Base-by-base conservation (phyloP, 2,113 vertebrate species). In the Leucoraja erinaceus region DNA sequence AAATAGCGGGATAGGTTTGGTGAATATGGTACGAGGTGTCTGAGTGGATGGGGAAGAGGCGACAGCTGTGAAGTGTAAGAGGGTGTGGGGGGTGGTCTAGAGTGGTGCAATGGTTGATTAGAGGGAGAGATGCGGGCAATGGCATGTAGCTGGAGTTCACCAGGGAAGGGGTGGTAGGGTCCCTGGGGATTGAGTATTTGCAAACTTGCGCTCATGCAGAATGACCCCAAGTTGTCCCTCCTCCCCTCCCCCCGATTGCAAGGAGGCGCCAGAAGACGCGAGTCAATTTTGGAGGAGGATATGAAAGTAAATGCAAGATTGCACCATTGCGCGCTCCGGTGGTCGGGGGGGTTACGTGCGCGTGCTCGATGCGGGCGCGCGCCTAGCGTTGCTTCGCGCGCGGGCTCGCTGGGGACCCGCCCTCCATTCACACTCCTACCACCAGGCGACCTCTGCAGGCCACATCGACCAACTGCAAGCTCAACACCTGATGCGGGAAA, bases 1-100 rank as follows among this genome's bases (percentile, higher is more conserved):
- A 66, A 0, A 3, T 33, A 0, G 3, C 22, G 9, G 0, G 10
- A 0, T 10, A 66, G 38, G 38, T 47, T 47, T 47, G 38, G 38
- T 47, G 38, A 2, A 47, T 47, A 47, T 47, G 38, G 38, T 47
- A 47, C 38, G 4, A 14, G 63, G 14, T 66, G 7, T 14, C 38
- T 47, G 38, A 47, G 38, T 47, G 1, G 28, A 18, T 22, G 3
- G 33, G 33, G 16, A 18, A 16, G 68, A 4, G 10, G 38, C 3
- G 38, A 47, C 38, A 47, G 38, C 38, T 47, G 38, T 47, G 38
- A 47, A 20, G 28, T 9, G 12, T 16, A 2, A 8, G 74, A 9
- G 9, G 9, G n/a, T 1, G n/a, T 47, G 10, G n/a, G n/a, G 6
- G 9, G 11, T 2, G 9, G n/a, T 2, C 2, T 31, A n/a, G 3